Base-by-base conservation (phyloP, 1,140 invertebrate species). In the Gyrodactylus bullatarudis region DNA sequence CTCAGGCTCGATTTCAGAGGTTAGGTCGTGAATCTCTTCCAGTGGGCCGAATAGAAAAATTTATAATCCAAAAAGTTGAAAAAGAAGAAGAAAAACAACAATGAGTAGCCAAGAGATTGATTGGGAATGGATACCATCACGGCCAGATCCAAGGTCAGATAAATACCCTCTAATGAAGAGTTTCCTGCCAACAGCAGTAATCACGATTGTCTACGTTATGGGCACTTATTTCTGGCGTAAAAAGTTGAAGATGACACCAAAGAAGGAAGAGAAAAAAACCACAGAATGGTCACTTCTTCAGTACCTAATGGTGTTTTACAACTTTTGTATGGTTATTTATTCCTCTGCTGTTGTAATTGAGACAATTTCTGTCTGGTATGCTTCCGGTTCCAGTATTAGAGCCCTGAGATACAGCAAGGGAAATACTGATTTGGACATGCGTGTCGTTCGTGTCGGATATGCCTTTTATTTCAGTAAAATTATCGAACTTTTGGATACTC, bases 381-480 rank as follows among this genome's bases (percentile, higher is more conserved):
- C 22, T 1, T 20, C 20, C 20, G 70, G 70, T 1, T 23, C 20
- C 21, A 26, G 21, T 1, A 8, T 71, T 26, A 23, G 21, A 20
- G 22, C 21, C n/a, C 24, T 20, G 23, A 1, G 20, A 71, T 21
- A 23, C 8, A 71, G 24, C 24, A 1, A 2, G 2, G 26, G 24
- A 24, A 25, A 19, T 20, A 71, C 21, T 26, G 23, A 71, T 72
- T 76, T 76, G 8, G 23, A 78, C 77, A 83, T 83, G 75, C 79
- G 89, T 87, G 93, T 94, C 88, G 86, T 89, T 0, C 82, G 83
- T 76, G 85, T 90, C 19, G 89, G 89, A 78, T 95, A 89, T 87
- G 89, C 89, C 84, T 96, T 94, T 80, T 97, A 93, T 81, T 87
- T 94, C 80, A 94, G 91, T 70, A 97, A 97, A 81, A 85, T 91